Evolutionary conservation across 2,888 invertebrate genomes (phyloP).

Genomic region (Apamea anceps): DNA sequence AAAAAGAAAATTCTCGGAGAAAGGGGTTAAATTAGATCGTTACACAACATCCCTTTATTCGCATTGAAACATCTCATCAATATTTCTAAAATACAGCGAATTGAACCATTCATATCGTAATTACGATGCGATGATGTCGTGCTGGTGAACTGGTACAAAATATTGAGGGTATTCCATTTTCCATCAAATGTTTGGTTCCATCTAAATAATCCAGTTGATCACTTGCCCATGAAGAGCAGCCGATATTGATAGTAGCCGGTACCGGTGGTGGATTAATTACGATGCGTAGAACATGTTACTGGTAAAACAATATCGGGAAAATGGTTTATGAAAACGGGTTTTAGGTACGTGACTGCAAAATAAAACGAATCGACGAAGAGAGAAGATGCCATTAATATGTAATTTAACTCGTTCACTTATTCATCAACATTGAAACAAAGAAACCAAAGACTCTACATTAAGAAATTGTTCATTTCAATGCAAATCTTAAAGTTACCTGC

Average conservation of each 20-base stretch:
- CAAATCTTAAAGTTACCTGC: neutral
- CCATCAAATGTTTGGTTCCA: slow-evolving; percentile 26
- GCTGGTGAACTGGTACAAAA: neutral
- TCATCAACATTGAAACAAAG: slow-evolving; percentile 1
- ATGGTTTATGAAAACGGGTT: neutral
- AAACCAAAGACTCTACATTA: neutral
- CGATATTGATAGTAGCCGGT: neutral
- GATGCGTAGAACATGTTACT: neutral
- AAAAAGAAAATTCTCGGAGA: neutral
- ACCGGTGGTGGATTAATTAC: neutral
- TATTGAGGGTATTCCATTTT: slow-evolving; percentile 15
- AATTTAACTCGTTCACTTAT: neutral
- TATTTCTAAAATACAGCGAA: neutral
- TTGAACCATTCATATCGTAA: slow-evolving; percentile 1
- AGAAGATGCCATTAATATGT: neutral
- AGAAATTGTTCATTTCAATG: neutral
- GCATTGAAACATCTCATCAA: neutral
- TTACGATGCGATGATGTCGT: neutral
- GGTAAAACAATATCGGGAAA: neutral
- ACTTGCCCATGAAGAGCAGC: slow-evolving; percentile 17
- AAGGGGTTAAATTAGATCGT: neutral
- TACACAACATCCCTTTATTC: too few species aligned
- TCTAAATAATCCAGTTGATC: slow-evolving; percentile 50
- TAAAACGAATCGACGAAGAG: neutral
- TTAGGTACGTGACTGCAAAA: neutral